These are phyloP conservation scores for Triplophysa yarkandensis DNA, from an alignment of 2,797 vertebrate genomes.

Conservation along the genomic window DNA sequence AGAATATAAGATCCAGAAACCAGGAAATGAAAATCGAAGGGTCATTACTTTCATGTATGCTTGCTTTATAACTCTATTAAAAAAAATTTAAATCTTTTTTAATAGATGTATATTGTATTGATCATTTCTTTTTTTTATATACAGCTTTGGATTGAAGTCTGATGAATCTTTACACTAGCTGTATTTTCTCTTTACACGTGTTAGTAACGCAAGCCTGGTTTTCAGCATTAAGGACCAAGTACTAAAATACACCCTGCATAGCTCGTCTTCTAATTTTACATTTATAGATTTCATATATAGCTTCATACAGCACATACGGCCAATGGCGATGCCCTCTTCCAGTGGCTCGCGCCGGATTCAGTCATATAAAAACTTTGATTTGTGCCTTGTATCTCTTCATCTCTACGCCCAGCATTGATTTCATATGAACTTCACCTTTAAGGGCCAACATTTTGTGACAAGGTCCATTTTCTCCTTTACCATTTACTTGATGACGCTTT, in stretches of 20 bases:
- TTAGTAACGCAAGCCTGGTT: not conserved
- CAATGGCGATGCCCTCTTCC: slow-evolving; percentile 4
- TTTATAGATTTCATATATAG: slow-evolving; percentile 27
- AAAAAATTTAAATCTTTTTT: too few relatives aligned
- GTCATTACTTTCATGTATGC: too few relatives aligned
- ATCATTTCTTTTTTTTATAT: too few relatives aligned
- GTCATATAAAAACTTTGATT: slow-evolving; percentile 28
- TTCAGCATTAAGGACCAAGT: not conserved
- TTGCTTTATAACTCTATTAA: not conserved
- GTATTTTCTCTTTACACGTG: not conserved
- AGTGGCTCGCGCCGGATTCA: not conserved
- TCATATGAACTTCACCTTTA: slow-evolving; percentile 52
- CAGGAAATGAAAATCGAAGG: too few relatives aligned
- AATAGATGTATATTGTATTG: too few relatives aligned
- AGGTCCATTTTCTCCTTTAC: slow-evolving; percentile 46
- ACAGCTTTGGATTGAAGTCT: too few relatives aligned
- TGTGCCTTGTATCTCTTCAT: slow-evolving; percentile 45
- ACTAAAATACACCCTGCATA: slow-evolving; percentile 11
- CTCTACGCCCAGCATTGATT: slow-evolving; percentile 50
- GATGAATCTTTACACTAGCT: not conserved
- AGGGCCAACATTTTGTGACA: slow-evolving; percentile 45
- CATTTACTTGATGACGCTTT: slow-evolving; percentile 46
- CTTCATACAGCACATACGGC: not conserved
- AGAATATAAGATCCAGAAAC: too few relatives aligned
- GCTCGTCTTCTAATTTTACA: slow-evolving; percentile 28